phyloP scores from a whole-genome alignment of 2,797 vertebrate genomes.

The Hemibagrus guttatus region DNA sequence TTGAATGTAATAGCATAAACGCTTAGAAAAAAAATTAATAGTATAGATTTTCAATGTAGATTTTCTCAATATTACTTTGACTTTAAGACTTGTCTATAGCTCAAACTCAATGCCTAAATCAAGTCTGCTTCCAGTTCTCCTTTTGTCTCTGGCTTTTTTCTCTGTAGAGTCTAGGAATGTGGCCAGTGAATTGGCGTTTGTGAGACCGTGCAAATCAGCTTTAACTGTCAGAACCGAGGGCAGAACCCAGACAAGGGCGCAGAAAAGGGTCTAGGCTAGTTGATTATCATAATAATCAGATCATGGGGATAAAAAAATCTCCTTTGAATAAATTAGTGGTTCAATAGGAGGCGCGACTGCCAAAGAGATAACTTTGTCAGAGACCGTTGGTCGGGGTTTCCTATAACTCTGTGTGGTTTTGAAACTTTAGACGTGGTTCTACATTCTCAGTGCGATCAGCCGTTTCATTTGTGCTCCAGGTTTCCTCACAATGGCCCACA shows the following conservation, averaged over 20 bases:
- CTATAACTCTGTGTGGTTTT: constrained; percentile 68
- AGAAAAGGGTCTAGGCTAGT: constrained; percentile 76
- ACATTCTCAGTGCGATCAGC: constrained; percentile 74
- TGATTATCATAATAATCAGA: constrained; percentile 84
- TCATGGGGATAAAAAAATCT: constrained; percentile 82
- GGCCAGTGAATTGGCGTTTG: constrained; percentile 65
- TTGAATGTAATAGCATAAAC: not conserved
- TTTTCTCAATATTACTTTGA: constrained; percentile 69
- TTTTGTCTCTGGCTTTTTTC: constrained; percentile 71
- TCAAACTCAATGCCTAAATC: constrained; percentile 67
- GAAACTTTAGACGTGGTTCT: constrained; percentile 72
- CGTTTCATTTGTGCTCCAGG: constrained; percentile 67
- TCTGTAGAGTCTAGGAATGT: constrained; percentile 79
- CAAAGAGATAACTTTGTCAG: constrained; percentile 83
- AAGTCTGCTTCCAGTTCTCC: constrained; percentile 68
- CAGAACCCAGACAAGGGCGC: constrained; percentile 76
- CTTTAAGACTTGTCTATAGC: constrained; percentile 70
- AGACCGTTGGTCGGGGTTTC: constrained; percentile 61
- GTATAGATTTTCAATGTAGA: constrained; percentile 8
- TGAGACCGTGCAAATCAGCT: constrained; percentile 84
- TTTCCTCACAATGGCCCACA: constrained; percentile 56
- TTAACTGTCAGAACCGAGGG: constrained; percentile 77
- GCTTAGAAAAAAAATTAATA: no score
- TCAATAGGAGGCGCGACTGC: constrained; percentile 82
- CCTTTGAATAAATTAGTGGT: constrained; percentile 83